These are phyloP conservation scores for Tichodroma muraria DNA, from an alignment of 2,113 vertebrate genomes.

Conservation along the genomic window DNA sequence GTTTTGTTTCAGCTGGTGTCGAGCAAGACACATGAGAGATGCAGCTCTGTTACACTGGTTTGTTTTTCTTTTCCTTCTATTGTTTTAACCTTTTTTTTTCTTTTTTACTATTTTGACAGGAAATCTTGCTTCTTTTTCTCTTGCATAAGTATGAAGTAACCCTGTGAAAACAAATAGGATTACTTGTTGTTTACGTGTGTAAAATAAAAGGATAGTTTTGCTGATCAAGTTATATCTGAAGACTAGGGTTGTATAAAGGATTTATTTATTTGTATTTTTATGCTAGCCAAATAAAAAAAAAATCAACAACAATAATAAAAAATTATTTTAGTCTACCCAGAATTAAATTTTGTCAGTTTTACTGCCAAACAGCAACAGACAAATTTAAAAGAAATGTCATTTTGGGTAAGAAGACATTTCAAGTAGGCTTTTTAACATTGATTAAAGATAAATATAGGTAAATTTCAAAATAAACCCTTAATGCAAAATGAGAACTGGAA, in stretches of 20 bases:
- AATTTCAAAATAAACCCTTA: not conserved
- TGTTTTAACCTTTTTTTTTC: not conserved
- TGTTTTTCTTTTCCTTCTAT: conserved; percentile 15
- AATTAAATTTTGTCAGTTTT: conserved; percentile 28
- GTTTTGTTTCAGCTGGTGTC: conserved; percentile 51
- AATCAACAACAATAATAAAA: not conserved
- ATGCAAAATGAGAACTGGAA: not conserved
- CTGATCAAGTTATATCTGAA: not conserved
- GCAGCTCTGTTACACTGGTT: not conserved
- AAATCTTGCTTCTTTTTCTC: conserved; percentile 21
- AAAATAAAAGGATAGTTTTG: not conserved
- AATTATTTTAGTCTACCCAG: not conserved
- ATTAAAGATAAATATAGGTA: not conserved
- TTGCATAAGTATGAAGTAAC: conserved; percentile 41
- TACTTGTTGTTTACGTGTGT: not conserved
- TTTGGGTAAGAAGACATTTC: conserved; percentile 7
- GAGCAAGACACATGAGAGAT: conserved; percentile 34
- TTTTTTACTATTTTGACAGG: conserved; percentile 17
- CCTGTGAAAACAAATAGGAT: not conserved
- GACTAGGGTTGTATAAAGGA: not conserved
- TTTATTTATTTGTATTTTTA: not conserved
- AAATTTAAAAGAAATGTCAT: conserved; percentile 4
- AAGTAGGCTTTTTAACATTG: not conserved
- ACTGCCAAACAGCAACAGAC: not conserved
- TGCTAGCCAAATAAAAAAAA: not conserved